Percentiles rank a stretch among this genome's conserved stretches.
Evolutionary conservation across 2,113 vertebrate genomes (phyloP).

Genomic region (Atlantisia rogersi): DNA sequence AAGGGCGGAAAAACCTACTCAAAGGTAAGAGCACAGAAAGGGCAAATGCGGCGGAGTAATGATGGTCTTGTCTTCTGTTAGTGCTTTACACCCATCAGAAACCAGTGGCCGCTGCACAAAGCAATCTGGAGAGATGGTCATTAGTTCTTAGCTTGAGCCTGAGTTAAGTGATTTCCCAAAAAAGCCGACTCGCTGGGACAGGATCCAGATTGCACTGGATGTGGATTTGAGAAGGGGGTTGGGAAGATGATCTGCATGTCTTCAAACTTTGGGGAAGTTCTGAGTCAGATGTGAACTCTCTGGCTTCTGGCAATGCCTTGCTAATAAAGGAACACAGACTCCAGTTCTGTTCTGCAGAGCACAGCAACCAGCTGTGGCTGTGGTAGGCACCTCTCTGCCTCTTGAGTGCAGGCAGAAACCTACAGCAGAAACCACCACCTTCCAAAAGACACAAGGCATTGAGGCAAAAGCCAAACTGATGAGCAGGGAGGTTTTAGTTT

Average conservation of each 20-base stretch:
- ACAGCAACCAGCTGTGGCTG: background rate
- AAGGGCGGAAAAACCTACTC: constrained; percentile 97
- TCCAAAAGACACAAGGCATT: background rate
- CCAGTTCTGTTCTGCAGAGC: background rate
- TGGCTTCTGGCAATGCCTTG: constrained; percentile 20
- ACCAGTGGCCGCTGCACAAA: background rate
- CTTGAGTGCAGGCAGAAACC: background rate
- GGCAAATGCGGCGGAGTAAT: background rate
- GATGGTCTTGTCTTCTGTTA: background rate
- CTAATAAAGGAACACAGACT: constrained; percentile 17
- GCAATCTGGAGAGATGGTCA: background rate
- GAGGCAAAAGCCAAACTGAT: background rate
- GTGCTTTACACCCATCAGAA: background rate
- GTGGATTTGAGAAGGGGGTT: constrained; percentile 28
- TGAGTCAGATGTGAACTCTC: constrained; percentile 69
- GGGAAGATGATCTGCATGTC: constrained; percentile 47
- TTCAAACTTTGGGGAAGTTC: constrained; percentile 66
- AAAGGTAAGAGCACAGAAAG: constrained; percentile 85
- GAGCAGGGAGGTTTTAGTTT: background rate
- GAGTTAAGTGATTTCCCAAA: background rate
- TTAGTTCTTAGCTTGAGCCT: background rate
- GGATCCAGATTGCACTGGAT: constrained; percentile 41
- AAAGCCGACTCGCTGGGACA: background rate
- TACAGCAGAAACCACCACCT: background rate
- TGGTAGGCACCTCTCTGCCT: background rate